Evolutionary conservation across 2,888 invertebrate species (phyloP).

Genomic region (Diloba caeruleocephala): DNA sequence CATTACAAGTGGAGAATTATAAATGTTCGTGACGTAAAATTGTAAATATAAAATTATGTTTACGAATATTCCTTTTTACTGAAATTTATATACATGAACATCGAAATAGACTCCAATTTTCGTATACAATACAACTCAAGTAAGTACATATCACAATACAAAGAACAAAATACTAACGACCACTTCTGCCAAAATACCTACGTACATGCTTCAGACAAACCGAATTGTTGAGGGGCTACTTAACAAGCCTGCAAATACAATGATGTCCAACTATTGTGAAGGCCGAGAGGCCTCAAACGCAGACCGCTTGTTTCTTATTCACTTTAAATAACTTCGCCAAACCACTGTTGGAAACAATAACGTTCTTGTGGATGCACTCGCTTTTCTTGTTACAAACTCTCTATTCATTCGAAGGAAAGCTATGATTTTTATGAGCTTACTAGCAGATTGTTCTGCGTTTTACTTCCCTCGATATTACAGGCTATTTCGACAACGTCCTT

Average conservation of each 20-base stretch:
- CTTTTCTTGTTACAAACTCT: conserved; percentile 42
- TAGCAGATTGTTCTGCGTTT: conserved; percentile 36
- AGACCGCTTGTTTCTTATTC: conserved; percentile 55
- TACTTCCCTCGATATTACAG: conserved; percentile 40
- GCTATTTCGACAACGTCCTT: conserved; percentile 20
- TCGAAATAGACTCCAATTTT: not conserved
- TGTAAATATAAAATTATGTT: not conserved
- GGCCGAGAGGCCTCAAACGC: conserved; percentile 40
- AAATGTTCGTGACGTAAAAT: conserved; percentile 5
- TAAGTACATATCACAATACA: not conserved
- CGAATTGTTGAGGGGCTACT: conserved; percentile 52
- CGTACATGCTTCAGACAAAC: conserved; percentile 32
- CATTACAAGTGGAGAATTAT: conserved; percentile 6
- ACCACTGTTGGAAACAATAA: conserved; percentile 53
- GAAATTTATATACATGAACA: conserved; percentile 4
- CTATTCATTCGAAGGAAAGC: conserved; percentile 34
- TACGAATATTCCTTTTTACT: not conserved
- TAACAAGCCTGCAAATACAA: conserved; percentile 56
- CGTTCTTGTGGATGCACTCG: conserved; percentile 43
- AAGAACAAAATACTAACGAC: conserved; percentile 36
- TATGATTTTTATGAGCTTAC: conserved; percentile 50
- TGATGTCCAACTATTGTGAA: conserved; percentile 50
- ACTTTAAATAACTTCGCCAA: conserved; percentile 58
- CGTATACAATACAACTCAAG: not conserved
- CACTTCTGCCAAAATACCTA: conserved; percentile 30